Evolutionary conservation across 2,797 vertebrate species (phyloP).

Genomic region (Ptychobarbus kaznakovi): DNA sequence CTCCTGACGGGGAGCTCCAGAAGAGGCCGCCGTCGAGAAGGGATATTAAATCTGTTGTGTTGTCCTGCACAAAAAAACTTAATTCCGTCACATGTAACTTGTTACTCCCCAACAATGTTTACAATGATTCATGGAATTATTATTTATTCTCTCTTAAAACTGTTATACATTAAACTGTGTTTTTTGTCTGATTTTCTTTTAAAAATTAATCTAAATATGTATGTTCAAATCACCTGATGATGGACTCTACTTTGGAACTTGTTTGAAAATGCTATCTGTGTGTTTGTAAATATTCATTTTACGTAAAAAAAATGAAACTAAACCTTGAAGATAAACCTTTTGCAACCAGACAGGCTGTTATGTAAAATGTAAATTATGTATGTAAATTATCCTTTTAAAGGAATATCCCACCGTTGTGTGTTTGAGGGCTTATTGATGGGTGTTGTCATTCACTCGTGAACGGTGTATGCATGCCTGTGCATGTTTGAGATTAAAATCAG

Average conservation of each 20-base stretch:
- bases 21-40: no score
- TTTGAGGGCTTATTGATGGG: constrained; percentile 6
- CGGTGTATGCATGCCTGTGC: neutral
- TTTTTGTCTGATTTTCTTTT: neutral
- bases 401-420: neutral
- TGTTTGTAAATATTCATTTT: neutral
- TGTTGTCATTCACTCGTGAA: constrained; percentile 7
- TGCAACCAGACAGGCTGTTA: neutral
- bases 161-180: neutral
- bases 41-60: no score
- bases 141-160: no score
- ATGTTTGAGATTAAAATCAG: constrained; percentile 24
- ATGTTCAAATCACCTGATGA: neutral
- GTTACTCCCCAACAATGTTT: no score
- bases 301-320: neutral
- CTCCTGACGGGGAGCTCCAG: no score
- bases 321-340: neutral
- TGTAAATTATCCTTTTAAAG: neutral
- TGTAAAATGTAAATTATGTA: neutral
- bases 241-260: neutral
- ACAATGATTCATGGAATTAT: no score
- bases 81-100: no score
- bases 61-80: no score
- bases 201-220: neutral
- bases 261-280: neutral